Conservation (phyloP, 1,140 invertebrate genomes). For the Coelopa frigida region DNA sequence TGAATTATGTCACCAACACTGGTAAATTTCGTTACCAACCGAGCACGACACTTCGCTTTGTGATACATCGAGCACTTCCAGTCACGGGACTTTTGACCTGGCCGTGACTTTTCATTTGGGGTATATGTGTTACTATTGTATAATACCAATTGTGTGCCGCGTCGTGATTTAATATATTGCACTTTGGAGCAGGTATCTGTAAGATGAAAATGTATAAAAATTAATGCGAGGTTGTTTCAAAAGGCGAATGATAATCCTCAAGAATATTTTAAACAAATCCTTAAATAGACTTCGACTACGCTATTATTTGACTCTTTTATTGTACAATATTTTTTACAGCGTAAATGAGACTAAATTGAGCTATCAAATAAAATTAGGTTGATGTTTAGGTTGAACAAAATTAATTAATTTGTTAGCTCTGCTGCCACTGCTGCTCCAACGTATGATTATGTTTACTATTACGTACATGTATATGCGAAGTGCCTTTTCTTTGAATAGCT, state of each 20-base stretch:
- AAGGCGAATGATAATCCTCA: no score
- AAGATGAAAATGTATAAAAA: conserved; percentile 2
- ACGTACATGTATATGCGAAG: conserved; percentile 23
- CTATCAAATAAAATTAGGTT: neutral
- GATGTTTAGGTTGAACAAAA: neutral
- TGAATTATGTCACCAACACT: conserved; percentile 28
- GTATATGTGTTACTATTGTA: conserved; percentile 39
- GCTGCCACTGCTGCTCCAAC: conserved; percentile 4
- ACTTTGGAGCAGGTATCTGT: conserved; percentile 1
- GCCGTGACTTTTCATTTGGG: conserved; percentile 35
- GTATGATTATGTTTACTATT: conserved; percentile 28
- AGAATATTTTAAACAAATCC: no score
- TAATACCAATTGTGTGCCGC: conserved; percentile 37
- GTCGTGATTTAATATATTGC: conserved; percentile 34
- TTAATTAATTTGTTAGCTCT: neutral
- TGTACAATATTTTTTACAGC: no score
- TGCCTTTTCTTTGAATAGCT: conserved; percentile 30
- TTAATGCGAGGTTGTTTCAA: neutral
- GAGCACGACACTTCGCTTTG: conserved; percentile 37
- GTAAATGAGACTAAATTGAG: no score
- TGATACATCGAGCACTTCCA: conserved; percentile 45
- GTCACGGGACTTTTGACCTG: conserved; percentile 30
- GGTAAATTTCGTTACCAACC: conserved; percentile 27
- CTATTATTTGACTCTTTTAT: no score
- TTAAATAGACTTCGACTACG: no score